Conservation (phyloP, 2,113 vertebrate species). For the Chitala chitala region DNA sequence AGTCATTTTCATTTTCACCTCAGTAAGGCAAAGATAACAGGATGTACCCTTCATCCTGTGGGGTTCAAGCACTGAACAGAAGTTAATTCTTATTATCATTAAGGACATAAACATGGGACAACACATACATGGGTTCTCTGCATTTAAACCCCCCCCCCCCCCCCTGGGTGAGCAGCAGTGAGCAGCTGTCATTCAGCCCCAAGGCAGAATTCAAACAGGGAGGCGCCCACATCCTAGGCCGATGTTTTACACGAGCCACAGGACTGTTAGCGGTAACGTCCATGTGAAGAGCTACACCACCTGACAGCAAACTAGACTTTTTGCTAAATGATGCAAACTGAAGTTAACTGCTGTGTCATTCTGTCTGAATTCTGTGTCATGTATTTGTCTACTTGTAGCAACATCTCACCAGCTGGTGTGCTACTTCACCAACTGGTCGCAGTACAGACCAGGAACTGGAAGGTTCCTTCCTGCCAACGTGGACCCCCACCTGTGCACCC, state of each 20-base stretch:
- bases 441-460: constrained; percentile 63
- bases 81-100: too few relatives aligned
- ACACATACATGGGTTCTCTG: too few relatives aligned
- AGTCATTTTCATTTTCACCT: neutral
- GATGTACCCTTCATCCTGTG: neutral
- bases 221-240: too few relatives aligned
- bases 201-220: too few relatives aligned
- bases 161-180: too few relatives aligned
- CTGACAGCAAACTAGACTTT: neutral
- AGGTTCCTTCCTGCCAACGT: constrained; percentile 57
- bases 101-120: too few relatives aligned
- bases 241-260: neutral
- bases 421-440: constrained; percentile 81
- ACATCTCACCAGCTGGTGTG: constrained; percentile 68
- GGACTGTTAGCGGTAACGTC: neutral
- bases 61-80: neutral
- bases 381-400: constrained; percentile 45
- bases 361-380: neutral
- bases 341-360: neutral
- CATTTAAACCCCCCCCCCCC: too few relatives aligned
- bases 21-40: neutral
- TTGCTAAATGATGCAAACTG: neutral
- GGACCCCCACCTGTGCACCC: constrained; percentile 66
- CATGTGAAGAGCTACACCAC: neutral
- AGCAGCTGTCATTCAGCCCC: too few relatives aligned